These are phyloP conservation scores for Lerema accius DNA, from an alignment of 1,140 invertebrate species.

Conservation along the genomic window DNA sequence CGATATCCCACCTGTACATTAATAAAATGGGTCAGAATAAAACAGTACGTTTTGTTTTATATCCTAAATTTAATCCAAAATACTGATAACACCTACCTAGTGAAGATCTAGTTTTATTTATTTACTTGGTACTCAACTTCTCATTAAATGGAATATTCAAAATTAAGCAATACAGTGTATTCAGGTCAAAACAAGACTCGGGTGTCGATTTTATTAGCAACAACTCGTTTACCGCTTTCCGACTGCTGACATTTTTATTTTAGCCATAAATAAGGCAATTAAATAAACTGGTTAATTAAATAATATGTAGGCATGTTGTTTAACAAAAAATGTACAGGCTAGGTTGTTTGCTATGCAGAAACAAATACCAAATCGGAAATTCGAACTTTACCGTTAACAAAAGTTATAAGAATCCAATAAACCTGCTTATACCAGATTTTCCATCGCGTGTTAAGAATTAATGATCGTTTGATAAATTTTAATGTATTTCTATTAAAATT, in stretches of 20 bases:
- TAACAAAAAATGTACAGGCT: slow-evolving; percentile 16
- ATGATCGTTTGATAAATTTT: neutral
- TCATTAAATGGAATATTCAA: neutral
- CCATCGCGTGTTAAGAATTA: neutral
- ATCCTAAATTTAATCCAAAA: too few species aligned
- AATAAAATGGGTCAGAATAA: too few species aligned
- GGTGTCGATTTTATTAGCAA: slow-evolving; percentile 26
- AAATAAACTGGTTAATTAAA: slow-evolving; percentile 38
- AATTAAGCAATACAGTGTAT: slow-evolving; percentile 17
- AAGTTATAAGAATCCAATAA: slow-evolving; percentile 5
- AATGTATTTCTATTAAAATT: neutral
- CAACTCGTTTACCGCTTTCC: slow-evolving; percentile 30
- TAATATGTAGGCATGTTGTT: slow-evolving; percentile 41
- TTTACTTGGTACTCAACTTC: too few species aligned
- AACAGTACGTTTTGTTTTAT: too few species aligned
- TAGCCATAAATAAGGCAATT: slow-evolving; percentile 41
- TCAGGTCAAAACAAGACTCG: slow-evolving; percentile 10
- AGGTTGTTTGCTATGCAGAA: neutral
- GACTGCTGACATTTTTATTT: slow-evolving; percentile 36
- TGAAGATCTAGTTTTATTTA: too few species aligned
- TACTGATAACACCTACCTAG: too few species aligned
- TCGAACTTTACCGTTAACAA: neutral
- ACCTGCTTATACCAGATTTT: neutral
- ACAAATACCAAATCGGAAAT: neutral
- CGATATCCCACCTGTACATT: too few species aligned